These are phyloP conservation scores for Festucalex cinctus DNA, from an alignment of 2,113 vertebrate genomes.

Conservation along the genomic window DNA sequence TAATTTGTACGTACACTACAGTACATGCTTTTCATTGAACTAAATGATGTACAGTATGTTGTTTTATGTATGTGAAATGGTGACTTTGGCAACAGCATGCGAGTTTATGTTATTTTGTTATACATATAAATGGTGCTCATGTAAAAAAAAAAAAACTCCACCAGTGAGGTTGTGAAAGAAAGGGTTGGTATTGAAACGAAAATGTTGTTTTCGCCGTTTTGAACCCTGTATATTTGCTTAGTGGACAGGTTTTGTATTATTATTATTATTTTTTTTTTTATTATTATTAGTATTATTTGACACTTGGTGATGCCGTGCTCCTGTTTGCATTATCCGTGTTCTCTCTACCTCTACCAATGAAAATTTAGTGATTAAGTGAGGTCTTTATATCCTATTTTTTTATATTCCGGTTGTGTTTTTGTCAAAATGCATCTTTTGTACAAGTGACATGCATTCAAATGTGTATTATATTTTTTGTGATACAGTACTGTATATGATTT, in stretches of 20 bases:
- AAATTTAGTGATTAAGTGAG: conserved; percentile 3
- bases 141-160: neutral
- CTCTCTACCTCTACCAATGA: conserved; percentile 54
- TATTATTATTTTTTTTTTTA: too few species aligned
- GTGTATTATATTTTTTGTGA: conserved; percentile 6
- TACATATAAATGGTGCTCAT: neutral
- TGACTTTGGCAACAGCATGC: neutral
- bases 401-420: conserved; percentile 11
- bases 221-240: neutral
- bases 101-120: neutral
- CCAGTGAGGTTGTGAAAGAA: neutral
- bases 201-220: neutral
- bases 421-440: conserved; percentile 40
- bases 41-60: neutral
- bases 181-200: neutral
- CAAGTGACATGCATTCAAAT: conserved; percentile 27
- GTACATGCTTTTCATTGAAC: neutral
- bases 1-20: neutral
- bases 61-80: neutral
- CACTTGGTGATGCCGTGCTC: neutral
- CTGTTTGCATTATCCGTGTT: conserved; percentile 11
- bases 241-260: neutral
- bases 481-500: conserved; percentile 1
- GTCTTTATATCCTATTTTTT: neutral
- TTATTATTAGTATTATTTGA: too few species aligned